A percentile compares a stretch with the other conserved stretches of the same genome.
phyloP scores from a whole-genome alignment of 2,113 vertebrate species.

The Chelonoidis abingdonii region DNA sequence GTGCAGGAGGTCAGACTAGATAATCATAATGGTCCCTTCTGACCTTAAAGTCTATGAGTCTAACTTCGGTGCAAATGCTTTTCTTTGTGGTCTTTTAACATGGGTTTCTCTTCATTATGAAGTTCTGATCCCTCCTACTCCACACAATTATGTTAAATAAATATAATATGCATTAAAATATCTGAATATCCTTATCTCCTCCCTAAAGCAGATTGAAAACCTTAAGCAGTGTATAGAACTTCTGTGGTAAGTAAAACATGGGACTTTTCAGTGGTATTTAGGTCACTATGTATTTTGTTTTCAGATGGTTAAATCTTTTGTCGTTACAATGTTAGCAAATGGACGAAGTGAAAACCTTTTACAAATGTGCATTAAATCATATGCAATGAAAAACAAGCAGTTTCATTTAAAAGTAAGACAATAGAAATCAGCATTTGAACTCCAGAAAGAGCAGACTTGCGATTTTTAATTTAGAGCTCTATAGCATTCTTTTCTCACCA shows the following conservation, averaged over 20 bases:
- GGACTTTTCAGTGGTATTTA: background rate
- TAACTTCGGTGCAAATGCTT: background rate
- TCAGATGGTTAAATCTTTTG: background rate
- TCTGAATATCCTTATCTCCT: background rate
- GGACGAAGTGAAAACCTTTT: background rate
- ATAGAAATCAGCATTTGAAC: background rate
- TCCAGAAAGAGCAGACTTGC: background rate
- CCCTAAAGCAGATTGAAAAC: background rate
- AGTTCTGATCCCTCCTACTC: background rate
- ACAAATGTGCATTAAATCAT: background rate
- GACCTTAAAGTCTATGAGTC: no score
- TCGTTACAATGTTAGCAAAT: no score
- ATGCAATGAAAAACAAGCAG: background rate
- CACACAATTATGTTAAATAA: background rate
- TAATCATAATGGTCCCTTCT: no score
- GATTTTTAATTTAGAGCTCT: background rate
- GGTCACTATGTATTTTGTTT: background rate
- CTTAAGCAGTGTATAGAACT: background rate
- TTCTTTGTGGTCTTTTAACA: background rate
- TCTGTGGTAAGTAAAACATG: background rate
- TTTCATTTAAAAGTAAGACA: background rate
- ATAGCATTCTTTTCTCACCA: background rate
- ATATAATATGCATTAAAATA: background rate
- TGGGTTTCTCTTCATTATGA: background rate
- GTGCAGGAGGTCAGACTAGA: no score